Conservation (phyloP, 2,888 invertebrate species). For the Aproaerema taeniolella region DNA sequence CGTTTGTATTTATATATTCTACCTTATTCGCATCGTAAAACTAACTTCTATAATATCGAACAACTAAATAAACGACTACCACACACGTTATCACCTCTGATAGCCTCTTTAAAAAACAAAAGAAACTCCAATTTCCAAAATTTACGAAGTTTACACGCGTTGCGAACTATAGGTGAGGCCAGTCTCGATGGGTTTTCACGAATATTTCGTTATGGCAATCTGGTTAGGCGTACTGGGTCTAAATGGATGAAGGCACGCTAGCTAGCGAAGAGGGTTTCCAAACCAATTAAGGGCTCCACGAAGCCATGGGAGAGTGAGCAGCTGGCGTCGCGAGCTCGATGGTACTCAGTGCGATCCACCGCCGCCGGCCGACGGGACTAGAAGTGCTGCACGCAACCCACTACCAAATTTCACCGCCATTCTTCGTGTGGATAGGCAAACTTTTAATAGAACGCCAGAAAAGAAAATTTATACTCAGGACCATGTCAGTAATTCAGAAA, state of each 20-base stretch:
- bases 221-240: conserved; percentile 68
- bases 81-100: conserved; percentile 46
- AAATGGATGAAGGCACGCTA: conserved; percentile 66
- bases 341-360: conserved; percentile 65
- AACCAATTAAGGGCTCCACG: conserved; percentile 74
- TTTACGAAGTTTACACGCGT: conserved; percentile 40
- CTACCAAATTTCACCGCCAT: conserved; percentile 28
- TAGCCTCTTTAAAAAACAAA: conserved; percentile 34
- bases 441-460: too few species aligned
- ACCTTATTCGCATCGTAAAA: conserved; percentile 1
- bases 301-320: conserved; percentile 67
- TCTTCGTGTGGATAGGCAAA: too few species aligned
- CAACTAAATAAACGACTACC: conserved; percentile 39
- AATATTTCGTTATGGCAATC: conserved; percentile 70
- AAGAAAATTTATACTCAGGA: too few species aligned
- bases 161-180: conserved; percentile 30
- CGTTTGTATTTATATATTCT: background rate
- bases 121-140: conserved; percentile 42
- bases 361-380: conserved; percentile 47
- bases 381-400: conserved; percentile 33
- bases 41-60: conserved; percentile 28
- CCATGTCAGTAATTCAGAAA: too few species aligned
- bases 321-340: conserved; percentile 71
- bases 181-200: conserved; percentile 61
- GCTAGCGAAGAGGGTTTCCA: conserved; percentile 70